A percentile compares a stretch with the other conserved stretches of the same genome.
Conservation (phyloP, 2,113 vertebrate genomes). For the Formicarius rufipectus region DNA sequence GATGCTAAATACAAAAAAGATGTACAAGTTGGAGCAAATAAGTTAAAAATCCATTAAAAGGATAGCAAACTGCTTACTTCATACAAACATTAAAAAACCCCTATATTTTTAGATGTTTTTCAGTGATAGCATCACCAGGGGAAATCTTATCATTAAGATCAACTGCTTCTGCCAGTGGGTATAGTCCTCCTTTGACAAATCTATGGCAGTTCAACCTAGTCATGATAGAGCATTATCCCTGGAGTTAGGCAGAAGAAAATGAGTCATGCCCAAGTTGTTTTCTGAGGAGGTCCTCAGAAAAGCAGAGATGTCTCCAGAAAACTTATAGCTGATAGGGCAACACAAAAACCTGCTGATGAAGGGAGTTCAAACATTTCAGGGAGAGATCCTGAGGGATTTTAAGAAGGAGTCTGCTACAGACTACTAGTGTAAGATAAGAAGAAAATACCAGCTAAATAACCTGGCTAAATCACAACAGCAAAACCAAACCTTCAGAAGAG, state of each 20-base stretch:
- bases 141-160: background rate
- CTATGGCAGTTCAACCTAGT: background rate
- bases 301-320: slow-evolving; percentile 18
- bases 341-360: background rate
- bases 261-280: slow-evolving; percentile 9
- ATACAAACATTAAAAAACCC: background rate
- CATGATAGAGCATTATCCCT: background rate
- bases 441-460: background rate
- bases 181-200: background rate
- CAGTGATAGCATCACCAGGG: background rate
- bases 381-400: background rate
- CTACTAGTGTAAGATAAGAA: background rate
- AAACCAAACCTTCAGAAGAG: background rate
- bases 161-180: background rate
- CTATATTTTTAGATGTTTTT: background rate
- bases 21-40: background rate
- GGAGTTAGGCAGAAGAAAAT: background rate
- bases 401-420: background rate
- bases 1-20: background rate
- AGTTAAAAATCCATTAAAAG: background rate
- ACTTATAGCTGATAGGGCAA: background rate
- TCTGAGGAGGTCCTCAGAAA: background rate
- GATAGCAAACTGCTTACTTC: background rate
- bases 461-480: background rate
- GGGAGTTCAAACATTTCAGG: background rate